Evolutionary conservation across 2,113 vertebrate genomes (phyloP), one percentile per base, ranked within the genome.

Genomic region (Asarcornis scutulata): DNA sequence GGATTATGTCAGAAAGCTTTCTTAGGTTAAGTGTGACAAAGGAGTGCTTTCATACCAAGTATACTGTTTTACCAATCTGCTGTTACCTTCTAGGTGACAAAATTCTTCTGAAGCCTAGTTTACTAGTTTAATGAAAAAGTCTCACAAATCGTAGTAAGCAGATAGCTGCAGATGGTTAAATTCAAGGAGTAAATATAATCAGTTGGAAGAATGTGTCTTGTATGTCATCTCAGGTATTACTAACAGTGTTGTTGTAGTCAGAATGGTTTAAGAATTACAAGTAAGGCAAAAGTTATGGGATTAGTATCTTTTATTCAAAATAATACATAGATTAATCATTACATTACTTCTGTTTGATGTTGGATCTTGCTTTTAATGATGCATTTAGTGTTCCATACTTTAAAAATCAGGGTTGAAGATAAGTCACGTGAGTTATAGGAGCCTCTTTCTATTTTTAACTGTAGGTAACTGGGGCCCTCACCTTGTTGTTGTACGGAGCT

Each of bases 381-480:
- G 4, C 71, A 44, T 69, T 62, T 83, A 68, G 23, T 62, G 20
- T 36, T 22, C 48, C 42, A 5, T 22, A 9, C 20, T 77, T 90
- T 8, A 29, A 85, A 77, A 86, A 22, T 29, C n/a, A 31, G 25
- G 17, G 32, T 8, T 48, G 7, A 60, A 18, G 44, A 36, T 48
- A 42, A 88, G 4, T 14, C 25, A 25, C 1, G 0, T 53, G 29
- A 25, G 22, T 36, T 75, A 21, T 75, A 81, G 38, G 21, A 62
- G 53, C 67, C 22, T 81, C 15, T 23, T 63, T 64, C 25, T 79
- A 1, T n/a, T 87, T 25, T 42, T 91, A 67, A 86, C 21, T 82
- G 23, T 75, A 99, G 99, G 99, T 48, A 98, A 99, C 26, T 99
- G 99, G 99, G 99, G 99, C 26, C 99, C 99, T 52, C 99, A 99